Percentiles rank a stretch among this genome's conserved stretches.
Evolutionary conservation across 2,888 invertebrate genomes (phyloP).

Genomic region (Drosophila tripunctata): DNA sequence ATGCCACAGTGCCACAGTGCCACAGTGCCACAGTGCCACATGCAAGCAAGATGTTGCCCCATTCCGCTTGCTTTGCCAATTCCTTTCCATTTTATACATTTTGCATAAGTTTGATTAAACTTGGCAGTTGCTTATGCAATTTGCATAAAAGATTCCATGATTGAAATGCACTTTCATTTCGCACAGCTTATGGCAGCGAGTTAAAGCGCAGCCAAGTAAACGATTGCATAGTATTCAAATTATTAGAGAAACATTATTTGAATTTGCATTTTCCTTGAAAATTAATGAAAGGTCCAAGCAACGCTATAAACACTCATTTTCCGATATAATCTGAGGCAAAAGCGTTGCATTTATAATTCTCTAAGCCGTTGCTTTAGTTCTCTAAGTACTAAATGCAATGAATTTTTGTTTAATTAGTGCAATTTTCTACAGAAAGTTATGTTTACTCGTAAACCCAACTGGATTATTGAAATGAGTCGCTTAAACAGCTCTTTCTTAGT

Average conservation of each 20-base stretch:
- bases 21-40: background rate
- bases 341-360: too few species aligned
- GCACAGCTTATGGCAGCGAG: background rate
- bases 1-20: background rate
- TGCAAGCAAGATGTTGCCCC: background rate
- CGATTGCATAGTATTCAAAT: background rate
- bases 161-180: constrained; percentile 1
- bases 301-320: too few species aligned
- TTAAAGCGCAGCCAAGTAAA: background rate
- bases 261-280: too few species aligned
- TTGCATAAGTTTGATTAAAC: constrained; percentile 13
- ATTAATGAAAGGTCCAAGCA: too few species aligned
- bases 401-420: too few species aligned
- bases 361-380: too few species aligned
- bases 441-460: too few species aligned
- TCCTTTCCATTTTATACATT: background rate
- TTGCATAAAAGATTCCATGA: constrained; percentile 4
- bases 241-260: background rate
- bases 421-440: too few species aligned
- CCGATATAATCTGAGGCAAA: too few species aligned
- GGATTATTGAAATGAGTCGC: too few species aligned
- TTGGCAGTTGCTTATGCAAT: background rate
- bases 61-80: background rate
- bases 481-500: too few species aligned
- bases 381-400: too few species aligned